These are phyloP conservation scores for Aproaerema taeniolella DNA, from an alignment of 2,888 invertebrate species.

Conservation along the genomic window DNA sequence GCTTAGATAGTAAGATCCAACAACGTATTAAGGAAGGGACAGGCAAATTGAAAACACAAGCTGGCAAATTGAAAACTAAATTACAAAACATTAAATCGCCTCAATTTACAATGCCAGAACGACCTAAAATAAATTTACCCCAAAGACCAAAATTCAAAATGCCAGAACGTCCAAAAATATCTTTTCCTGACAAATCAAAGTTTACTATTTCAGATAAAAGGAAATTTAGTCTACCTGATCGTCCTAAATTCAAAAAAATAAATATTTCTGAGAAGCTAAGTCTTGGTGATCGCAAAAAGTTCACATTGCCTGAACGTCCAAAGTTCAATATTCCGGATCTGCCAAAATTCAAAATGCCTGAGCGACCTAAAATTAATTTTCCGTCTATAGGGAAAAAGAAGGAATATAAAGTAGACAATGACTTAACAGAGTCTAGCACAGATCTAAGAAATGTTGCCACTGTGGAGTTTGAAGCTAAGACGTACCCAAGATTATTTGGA, in stretches of 20 bases:
- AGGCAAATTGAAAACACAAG: conserved; percentile 82
- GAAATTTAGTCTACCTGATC: conserved; percentile 81
- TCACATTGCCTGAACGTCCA: conserved; percentile 79
- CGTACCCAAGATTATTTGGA: conserved; percentile 85
- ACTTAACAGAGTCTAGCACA: conserved; percentile 49
- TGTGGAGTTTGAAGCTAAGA: conserved; percentile 85
- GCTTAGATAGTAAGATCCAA: conserved; percentile 76
- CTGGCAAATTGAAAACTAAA: conserved; percentile 83
- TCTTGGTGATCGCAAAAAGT: conserved; percentile 78
- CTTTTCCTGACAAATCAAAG: conserved; percentile 77
- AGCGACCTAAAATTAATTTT: conserved; percentile 79
- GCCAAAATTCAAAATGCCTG: conserved; percentile 78
- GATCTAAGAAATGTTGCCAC: conserved; percentile 68
- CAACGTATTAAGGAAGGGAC: conserved; percentile 83
- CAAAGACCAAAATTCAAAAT: conserved; percentile 69
- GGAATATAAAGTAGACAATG: conserved; percentile 47
- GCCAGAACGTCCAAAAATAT: conserved; percentile 75
- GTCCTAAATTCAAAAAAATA: conserved; percentile 71
- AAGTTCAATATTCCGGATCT: conserved; percentile 74
- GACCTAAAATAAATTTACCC: conserved; percentile 77
- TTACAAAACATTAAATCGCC: conserved; percentile 80
- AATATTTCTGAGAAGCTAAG: conserved; percentile 73
- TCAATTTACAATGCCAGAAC: conserved; percentile 69
- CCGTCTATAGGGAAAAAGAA: conserved; percentile 79
- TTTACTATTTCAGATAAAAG: conserved; percentile 77